A percentile compares a stretch with the other conserved stretches of the same genome.
Evolutionary conservation across 2,888 invertebrate genomes (phyloP).

Genomic region (Bombylius discolor): DNA sequence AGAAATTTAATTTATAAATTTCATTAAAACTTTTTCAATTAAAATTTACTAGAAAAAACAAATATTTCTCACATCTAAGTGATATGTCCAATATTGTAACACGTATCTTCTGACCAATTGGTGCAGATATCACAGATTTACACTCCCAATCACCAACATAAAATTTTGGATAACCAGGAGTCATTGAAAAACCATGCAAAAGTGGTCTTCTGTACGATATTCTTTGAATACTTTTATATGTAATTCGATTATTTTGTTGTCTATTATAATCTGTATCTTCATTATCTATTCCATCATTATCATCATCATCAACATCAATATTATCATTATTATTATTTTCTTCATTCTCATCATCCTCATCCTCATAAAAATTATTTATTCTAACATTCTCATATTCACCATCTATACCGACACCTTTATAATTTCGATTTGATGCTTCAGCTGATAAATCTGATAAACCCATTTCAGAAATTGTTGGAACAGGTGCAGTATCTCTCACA

Average conservation of each 20-base stretch:
- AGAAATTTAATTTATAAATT: too few species aligned
- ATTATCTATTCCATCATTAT: background rate
- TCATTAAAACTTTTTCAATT: too few species aligned
- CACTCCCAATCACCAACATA: conserved; percentile 55
- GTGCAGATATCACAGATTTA: conserved; percentile 50
- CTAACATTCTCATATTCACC: background rate
- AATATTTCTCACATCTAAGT: conserved; percentile 46
- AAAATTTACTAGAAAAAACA: too few species aligned
- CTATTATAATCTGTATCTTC: background rate
- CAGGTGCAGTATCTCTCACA: background rate
- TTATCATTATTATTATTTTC: conserved; percentile 2
- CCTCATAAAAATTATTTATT: background rate
- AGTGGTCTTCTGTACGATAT: conserved; percentile 17
- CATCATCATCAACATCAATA: conserved; percentile 7
- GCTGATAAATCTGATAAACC: background rate
- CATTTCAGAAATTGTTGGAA: background rate
- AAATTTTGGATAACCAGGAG: conserved; percentile 63
- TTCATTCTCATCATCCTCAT: conserved; percentile 4
- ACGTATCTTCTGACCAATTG: conserved; percentile 49
- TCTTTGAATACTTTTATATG: conserved; percentile 17
- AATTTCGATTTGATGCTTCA: conserved; percentile 1
- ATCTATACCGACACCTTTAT: background rate
- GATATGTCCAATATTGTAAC: conserved; percentile 57
- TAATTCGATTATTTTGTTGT: background rate
- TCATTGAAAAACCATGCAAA: conserved; percentile 48